Evolutionary conservation across 2,888 invertebrate species (phyloP).

Genomic region (Parnassius mnemosyne): DNA sequence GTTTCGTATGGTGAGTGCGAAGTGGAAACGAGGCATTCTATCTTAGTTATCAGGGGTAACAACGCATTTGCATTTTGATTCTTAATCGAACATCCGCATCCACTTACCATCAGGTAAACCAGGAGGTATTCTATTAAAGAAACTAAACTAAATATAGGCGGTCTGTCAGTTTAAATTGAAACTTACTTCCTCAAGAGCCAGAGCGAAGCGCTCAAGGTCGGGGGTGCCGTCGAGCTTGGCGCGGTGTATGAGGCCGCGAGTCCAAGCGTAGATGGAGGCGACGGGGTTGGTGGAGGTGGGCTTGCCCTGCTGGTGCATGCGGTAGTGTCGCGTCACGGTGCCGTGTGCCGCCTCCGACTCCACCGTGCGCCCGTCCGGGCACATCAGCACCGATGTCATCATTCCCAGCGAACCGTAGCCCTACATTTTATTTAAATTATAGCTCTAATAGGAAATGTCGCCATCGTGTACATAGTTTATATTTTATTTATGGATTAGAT

Average conservation of each 20-base stretch:
- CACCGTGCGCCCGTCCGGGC: constrained; percentile 90
- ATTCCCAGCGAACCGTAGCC: constrained; percentile 91
- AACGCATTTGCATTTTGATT: too few species aligned
- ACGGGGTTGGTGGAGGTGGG: constrained; percentile 94
- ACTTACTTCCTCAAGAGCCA: constrained; percentile 83
- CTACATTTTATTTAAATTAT: constrained; percentile 40
- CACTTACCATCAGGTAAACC: too few species aligned
- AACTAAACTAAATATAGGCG: too few species aligned
- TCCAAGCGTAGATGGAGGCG: constrained; percentile 96
- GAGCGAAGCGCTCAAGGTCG: constrained; percentile 86
- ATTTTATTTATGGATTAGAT: too few species aligned
- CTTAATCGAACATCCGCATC: too few species aligned
- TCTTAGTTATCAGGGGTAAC: too few species aligned
- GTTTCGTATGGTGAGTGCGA: too few species aligned
- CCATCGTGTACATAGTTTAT: neutral
- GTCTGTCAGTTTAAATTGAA: too few species aligned
- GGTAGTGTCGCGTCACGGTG: constrained; percentile 93
- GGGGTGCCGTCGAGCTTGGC: constrained; percentile 90
- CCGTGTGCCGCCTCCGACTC: constrained; percentile 96
- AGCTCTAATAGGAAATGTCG: neutral
- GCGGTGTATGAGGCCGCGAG: constrained; percentile 90
- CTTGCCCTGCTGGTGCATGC: constrained; percentile 92
- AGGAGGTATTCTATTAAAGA: too few species aligned
- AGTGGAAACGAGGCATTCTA: too few species aligned
- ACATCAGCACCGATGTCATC: constrained; percentile 95